A percentile compares a stretch with the other conserved stretches of the same genome.
Conservation (phyloP, 2,888 invertebrate species). For the Herminia tarsipennalis region DNA sequence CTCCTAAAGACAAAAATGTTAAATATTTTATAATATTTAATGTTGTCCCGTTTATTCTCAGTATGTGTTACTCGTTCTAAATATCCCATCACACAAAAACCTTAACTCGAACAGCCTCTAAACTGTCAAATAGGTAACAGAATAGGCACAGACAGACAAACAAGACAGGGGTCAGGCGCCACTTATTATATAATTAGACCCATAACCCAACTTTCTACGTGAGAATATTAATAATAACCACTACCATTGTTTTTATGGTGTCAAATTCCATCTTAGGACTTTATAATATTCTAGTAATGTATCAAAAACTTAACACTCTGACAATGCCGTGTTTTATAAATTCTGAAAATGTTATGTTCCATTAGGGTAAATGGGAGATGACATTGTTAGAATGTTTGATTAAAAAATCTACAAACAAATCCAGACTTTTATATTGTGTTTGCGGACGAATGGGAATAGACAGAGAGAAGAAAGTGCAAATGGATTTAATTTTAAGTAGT, state of each 20-base stretch:
- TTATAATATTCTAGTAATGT: not conserved
- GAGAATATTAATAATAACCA: constrained; percentile 36
- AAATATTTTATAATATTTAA: too few species aligned
- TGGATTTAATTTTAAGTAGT: too few species aligned
- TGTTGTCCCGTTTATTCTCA: too few species aligned
- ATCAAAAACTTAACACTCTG: too few species aligned
- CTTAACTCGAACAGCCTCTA: constrained; percentile 3
- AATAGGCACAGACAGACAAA: constrained; percentile 43
- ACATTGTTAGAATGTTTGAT: too few species aligned
- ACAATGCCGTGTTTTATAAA: too few species aligned
- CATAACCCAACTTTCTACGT: constrained; percentile 41
- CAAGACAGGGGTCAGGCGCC: constrained; percentile 46
- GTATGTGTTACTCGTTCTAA: constrained; percentile 7
- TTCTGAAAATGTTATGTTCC: too few species aligned
- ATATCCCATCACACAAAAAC: constrained; percentile 5
- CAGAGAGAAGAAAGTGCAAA: too few species aligned
- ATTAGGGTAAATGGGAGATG: too few species aligned
- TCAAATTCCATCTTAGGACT: not conserved
- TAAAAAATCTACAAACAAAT: too few species aligned
- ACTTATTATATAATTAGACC: constrained; percentile 56
- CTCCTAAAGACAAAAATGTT: not conserved
- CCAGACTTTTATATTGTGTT: too few species aligned
- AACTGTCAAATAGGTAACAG: constrained; percentile 41
- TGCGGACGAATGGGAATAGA: too few species aligned
- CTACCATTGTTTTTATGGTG: constrained; percentile 18